phyloP scores from a whole-genome alignment of 2,113 vertebrate species.

The Corythornis vintsioides region DNA sequence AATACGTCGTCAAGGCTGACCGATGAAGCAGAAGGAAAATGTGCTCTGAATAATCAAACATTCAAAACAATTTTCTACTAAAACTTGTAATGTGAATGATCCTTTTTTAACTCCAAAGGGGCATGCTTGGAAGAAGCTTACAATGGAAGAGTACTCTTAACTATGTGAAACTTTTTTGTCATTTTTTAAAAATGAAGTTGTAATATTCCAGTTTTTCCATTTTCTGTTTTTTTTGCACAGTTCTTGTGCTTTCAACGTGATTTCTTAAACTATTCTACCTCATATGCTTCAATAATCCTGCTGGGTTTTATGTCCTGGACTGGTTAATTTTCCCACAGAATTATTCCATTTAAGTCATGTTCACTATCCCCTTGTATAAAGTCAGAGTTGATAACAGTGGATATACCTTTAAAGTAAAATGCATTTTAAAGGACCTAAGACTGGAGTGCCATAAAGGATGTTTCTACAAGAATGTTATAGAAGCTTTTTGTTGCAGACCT shows the following conservation, averaged over 20 bases:
- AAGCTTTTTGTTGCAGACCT: constrained; percentile 74
- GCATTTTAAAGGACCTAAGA: background rate
- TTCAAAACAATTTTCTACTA: background rate
- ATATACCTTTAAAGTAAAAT: constrained; percentile 3
- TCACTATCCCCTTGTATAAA: background rate
- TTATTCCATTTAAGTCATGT: background rate
- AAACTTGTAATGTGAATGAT: background rate
- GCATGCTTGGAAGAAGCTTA: background rate
- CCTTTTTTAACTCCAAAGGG: background rate
- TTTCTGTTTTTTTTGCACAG: background rate
- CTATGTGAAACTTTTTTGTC: background rate
- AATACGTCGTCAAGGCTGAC: background rate
- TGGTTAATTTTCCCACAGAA: background rate
- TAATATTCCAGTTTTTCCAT: background rate
- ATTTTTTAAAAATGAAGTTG: background rate
- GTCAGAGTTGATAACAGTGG: background rate
- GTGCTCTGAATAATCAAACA: background rate
- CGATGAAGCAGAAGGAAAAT: background rate
- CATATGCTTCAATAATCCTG: background rate
- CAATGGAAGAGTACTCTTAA: background rate
- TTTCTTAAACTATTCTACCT: background rate
- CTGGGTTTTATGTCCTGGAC: background rate
- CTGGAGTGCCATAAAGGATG: background rate
- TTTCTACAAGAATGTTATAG: background rate
- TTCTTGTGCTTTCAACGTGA: background rate